Base-by-base conservation (phyloP, 2,888 invertebrate genomes). In the Punctoribates punctum region DNA sequence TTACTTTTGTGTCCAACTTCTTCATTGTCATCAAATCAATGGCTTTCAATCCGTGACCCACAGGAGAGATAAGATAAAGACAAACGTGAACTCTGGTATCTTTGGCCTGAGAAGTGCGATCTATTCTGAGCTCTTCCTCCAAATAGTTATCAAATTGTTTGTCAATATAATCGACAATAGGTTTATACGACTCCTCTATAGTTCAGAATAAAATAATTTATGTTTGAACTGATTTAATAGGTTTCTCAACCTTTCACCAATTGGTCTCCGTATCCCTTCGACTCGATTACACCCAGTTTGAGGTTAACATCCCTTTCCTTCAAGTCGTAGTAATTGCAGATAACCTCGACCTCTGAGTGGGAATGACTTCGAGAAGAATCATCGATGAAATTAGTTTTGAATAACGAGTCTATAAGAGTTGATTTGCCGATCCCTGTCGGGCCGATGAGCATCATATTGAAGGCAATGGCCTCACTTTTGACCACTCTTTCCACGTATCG, bases 181-280 rank as follows among this genome's bases (percentile, higher is more conserved):
- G 92, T 83, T 96, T 96, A 85, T 54, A 70, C 25, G 75, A 75
- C 29, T 78, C 67, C 34, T 42, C 74, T 77, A 48, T 60, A 38
- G 25, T 23, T 65, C 13, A 11, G 17, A 20, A 60, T 27, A 17
- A 57, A 74, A 20, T 11, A 6, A 17, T 29, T 17, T 15, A 25
- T 42, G 15, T 5, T 72, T 54, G 23, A 23, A 25, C 60, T 20
- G 5, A 60, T 6, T 27, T 27, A 8, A 25, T 13, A 11, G 6
- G 6, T 85, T 86, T 51, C 20, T 80, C 99, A 97, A 82, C 98
- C 97, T 85, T 99, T 99, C 85, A 99, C 98, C 78, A 99, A 94
- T 86, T 99, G 99, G 86, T 99, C 99, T 8, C 99, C 99, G 82
- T 98, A 99, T n/a, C 98, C 99, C 34, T 97, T 93, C 0, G 97